These are phyloP conservation scores for Lithobates pipiens DNA, from an alignment of 2,797 vertebrate species.

Conservation along the genomic window DNA sequence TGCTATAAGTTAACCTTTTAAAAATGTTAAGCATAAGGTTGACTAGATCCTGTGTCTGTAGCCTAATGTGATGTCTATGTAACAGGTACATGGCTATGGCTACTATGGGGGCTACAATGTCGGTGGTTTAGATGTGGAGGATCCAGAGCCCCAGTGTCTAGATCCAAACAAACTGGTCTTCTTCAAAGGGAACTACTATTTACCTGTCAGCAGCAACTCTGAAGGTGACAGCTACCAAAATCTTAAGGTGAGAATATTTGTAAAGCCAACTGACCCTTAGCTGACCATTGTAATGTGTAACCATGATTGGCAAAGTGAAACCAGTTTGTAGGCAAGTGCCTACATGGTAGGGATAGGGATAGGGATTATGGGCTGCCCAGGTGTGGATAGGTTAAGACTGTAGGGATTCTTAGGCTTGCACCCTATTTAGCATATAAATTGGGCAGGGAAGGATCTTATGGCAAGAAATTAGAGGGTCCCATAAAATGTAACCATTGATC, in stretches of 20 bases:
- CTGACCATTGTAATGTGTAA: neutral
- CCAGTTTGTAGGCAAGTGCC: too few species aligned
- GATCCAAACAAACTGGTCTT: constrained; percentile 23
- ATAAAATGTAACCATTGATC: too few species aligned
- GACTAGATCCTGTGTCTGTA: too few species aligned
- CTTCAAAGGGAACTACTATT: constrained; percentile 4
- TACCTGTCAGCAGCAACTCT: neutral
- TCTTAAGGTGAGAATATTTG: constrained; percentile 17
- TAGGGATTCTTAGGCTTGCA: too few species aligned
- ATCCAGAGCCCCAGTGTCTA: neutral
- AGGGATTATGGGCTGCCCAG: too few species aligned
- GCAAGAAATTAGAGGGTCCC: too few species aligned
- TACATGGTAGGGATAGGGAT: too few species aligned
- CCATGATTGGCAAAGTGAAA: neutral
- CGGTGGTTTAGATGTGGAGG: constrained; percentile 10
- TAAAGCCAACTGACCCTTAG: neutral
- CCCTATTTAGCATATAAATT: too few species aligned
- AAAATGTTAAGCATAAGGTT: too few species aligned
- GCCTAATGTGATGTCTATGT: neutral
- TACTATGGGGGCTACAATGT: constrained; percentile 26
- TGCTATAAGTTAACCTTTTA: neutral
- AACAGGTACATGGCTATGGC: constrained; percentile 6
- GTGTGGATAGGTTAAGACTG: too few species aligned
- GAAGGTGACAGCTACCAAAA: constrained; percentile 29
- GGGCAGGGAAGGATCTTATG: too few species aligned